Evolutionary conservation across 2,888 invertebrate genomes (phyloP).

Genomic region (Microchrysa polita): DNA sequence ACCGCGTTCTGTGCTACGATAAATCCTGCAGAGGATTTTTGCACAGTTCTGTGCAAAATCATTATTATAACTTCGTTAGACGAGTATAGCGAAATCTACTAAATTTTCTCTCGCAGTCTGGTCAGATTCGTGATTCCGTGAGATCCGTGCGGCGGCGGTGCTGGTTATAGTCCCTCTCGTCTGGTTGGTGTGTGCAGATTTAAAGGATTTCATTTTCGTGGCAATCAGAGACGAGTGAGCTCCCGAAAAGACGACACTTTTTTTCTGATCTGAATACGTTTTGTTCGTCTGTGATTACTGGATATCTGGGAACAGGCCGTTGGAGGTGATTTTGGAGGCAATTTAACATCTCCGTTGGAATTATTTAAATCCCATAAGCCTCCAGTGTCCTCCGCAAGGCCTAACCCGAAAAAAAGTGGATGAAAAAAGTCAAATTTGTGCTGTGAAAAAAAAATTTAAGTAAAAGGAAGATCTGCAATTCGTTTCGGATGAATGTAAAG

Average conservation of each 20-base stretch:
- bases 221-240: slow-evolving; percentile 14
- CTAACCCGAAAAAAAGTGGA: slow-evolving; percentile 57
- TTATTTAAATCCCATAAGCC: slow-evolving; percentile 54
- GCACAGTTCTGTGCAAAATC: too few species aligned
- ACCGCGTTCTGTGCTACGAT: slow-evolving; percentile 14
- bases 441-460: too few species aligned
- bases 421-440: slow-evolving; percentile 33
- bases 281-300: slow-evolving; percentile 31
- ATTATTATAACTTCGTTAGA: too few species aligned
- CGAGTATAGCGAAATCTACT: too few species aligned
- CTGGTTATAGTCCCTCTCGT: too few species aligned
- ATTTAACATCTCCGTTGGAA: slow-evolving; percentile 41
- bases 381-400: slow-evolving; percentile 65
- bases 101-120: too few species aligned
- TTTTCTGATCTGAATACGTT: background rate
- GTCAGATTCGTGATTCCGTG: too few species aligned
- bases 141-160: too few species aligned
- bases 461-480: slow-evolving; percentile 29
- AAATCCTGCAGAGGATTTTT: background rate
- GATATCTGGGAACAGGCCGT: slow-evolving; percentile 61
- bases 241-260: background rate
- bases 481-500: slow-evolving; percentile 4
- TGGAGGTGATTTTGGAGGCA: slow-evolving; percentile 64
- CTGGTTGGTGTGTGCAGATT: too few species aligned
- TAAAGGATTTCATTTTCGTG: slow-evolving; percentile 30